A percentile compares a stretch with the other conserved stretches of the same genome.
phyloP scores from a whole-genome alignment of 2,797 vertebrate genomes.

The Hoplostethus atlanticus region DNA sequence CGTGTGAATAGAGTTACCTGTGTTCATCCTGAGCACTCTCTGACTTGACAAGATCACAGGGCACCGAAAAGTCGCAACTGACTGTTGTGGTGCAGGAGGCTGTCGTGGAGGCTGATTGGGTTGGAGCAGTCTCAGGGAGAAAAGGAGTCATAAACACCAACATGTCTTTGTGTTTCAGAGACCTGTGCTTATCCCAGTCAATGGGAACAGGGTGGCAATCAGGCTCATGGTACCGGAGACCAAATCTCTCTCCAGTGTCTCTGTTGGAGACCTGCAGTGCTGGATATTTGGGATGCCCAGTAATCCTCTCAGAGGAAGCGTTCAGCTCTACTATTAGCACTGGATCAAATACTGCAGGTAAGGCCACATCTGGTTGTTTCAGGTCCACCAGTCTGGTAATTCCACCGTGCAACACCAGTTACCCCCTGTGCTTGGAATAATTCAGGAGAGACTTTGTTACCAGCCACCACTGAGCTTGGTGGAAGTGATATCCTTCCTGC shows the following conservation, averaged over 20 bases:
- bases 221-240: constrained; percentile 6
- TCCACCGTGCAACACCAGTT: constrained; percentile 34
- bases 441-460: background rate
- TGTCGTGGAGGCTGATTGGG: no score
- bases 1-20: no score
- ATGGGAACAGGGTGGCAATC: no score
- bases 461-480: constrained; percentile 16
- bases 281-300: background rate
- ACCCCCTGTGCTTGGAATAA: constrained; percentile 23
- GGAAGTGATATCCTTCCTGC: constrained; percentile 35
- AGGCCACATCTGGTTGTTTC: background rate
- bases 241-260: constrained; percentile 20
- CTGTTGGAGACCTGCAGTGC: constrained; percentile 1
- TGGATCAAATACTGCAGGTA: background rate
- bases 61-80: no score
- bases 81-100: no score
- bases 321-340: background rate
- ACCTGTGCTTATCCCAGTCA: no score
- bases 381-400: constrained; percentile 30
- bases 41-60: no score
- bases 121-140: no score
- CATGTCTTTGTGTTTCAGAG: no score
- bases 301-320: background rate
- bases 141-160: no score
- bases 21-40: no score